Base-by-base conservation (phyloP, 2,113 vertebrate species). In the Pseudorhombus dupliciocellatus region DNA sequence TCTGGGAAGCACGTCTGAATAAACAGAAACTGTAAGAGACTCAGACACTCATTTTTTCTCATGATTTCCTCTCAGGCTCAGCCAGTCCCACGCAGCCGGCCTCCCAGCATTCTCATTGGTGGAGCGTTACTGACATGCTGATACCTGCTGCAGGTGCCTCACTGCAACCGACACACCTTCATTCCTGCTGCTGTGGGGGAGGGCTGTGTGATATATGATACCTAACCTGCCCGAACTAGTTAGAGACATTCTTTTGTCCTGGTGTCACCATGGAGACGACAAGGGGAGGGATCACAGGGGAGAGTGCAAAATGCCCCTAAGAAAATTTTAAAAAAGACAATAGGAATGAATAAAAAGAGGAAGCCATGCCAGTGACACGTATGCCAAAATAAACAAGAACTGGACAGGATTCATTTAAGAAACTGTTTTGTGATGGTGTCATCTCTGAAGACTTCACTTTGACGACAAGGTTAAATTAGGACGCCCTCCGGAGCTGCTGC, bases 201-300 rank as follows among this genome's bases (percentile, higher is more conserved):
- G 31, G 0, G 53, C 15, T n/a, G n/a, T n/a, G n/a, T 15, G 86
- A 75, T 34, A 85, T 30, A 77, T 58, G 75, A 91, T 70, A 84
- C 90, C 72, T 40, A 70, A 90, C 90, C 79, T 87, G 88, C 69
- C 87, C 78, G 64, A 87, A 88, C 90, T 61, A 57, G 85, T 89
- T 80, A 61, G 34, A 78, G 58, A 78, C 69, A 25, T 65, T 83
- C 77, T 70, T 84, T 89, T 75, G 78, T 82, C 40, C 42, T 14
- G 0, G 21, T 15, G 78, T 84, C 62, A 30, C 88, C 26, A 69
- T 86, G 80, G 86, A 59, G 68, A 81, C 18, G 4, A 59, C 4
- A 5, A 4, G 5, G 48, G 9, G 31, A 31, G 59, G 68, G 44
- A n/a, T 12, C 15, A 8, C 0, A n/a, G 5, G 54, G 75, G 77